Conservation (phyloP, 2,113 vertebrate genomes). For the Chitala chitala region DNA sequence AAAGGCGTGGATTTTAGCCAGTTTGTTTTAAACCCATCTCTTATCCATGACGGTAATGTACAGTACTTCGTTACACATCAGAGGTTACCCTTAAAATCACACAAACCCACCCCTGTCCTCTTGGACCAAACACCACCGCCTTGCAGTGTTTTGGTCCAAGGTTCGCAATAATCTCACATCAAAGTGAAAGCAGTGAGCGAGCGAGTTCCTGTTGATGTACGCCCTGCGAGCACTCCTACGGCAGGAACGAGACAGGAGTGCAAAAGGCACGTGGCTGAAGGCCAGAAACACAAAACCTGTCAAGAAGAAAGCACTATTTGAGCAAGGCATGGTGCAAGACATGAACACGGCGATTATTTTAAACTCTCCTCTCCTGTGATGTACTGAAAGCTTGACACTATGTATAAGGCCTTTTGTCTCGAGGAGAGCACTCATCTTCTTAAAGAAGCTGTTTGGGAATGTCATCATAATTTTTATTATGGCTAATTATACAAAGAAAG, state of each 20-base stretch:
- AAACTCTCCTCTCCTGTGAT: not conserved
- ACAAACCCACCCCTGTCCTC: too few species aligned
- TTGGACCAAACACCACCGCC: not conserved
- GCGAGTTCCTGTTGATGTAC: not conserved
- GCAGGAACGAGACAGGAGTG: not conserved
- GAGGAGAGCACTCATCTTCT: too few species aligned
- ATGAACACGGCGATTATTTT: not conserved
- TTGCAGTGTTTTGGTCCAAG: not conserved
- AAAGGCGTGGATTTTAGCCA: not conserved
- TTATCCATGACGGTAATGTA: not conserved
- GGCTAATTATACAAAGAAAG: not conserved
- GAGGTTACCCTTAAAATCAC: too few species aligned
- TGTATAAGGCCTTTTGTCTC: too few species aligned
- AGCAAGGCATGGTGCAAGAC: too few species aligned
- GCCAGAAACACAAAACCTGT: not conserved
- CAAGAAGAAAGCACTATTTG: not conserved
- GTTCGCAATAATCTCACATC: not conserved
- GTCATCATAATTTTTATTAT: conserved; percentile 9
- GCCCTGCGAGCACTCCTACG: not conserved
- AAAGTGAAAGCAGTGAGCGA: not conserved
- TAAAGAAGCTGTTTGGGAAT: conserved; percentile 9
- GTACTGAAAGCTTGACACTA: not conserved
- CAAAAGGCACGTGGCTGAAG: not conserved
- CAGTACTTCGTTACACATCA: too few species aligned
- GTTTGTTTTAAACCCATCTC: not conserved